Evolutionary conservation across 2,888 invertebrate species (phyloP).

Genomic region (Meiosimyza decipiens): DNA sequence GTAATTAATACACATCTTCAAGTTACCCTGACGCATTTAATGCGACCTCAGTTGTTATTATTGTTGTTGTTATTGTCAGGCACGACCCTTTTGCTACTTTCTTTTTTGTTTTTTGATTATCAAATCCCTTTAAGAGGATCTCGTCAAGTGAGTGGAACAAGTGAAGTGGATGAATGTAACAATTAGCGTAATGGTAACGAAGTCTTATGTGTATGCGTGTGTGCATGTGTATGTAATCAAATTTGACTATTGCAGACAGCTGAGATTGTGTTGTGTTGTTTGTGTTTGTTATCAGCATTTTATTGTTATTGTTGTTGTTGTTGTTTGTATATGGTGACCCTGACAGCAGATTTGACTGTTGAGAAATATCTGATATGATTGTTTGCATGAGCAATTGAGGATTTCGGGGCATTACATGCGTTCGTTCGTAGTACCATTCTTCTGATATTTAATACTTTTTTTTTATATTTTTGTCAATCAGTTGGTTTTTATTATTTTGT

Average conservation of each 20-base stretch:
- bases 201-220: background rate
- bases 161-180: constrained; percentile 32
- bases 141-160: constrained; percentile 14
- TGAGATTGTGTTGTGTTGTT: constrained; percentile 5
- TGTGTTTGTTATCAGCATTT: constrained; percentile 4
- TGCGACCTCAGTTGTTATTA: background rate
- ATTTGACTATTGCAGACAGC: background rate
- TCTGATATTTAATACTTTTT: too few relatives aligned
- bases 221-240: background rate
- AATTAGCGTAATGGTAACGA: constrained; percentile 35
- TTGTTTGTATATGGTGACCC: too few relatives aligned
- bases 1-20: constrained; percentile 34
- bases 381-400: too few relatives aligned
- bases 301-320: too few relatives aligned
- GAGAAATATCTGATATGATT: too few relatives aligned
- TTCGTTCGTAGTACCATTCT: too few relatives aligned
- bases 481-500: too few relatives aligned
- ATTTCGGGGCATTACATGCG: too few relatives aligned
- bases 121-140: constrained; percentile 30
- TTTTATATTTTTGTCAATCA: too few relatives aligned
- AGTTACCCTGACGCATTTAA: constrained; percentile 22
- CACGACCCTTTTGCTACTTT: background rate
- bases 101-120: background rate
- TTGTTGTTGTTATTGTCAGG: background rate
- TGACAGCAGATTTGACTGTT: too few relatives aligned